Percentiles rank a stretch among this genome's conserved stretches.
These are phyloP conservation scores for Petrolisthes cinctipes DNA, from an alignment of 2,888 invertebrate genomes.

Conservation along the genomic window DNA sequence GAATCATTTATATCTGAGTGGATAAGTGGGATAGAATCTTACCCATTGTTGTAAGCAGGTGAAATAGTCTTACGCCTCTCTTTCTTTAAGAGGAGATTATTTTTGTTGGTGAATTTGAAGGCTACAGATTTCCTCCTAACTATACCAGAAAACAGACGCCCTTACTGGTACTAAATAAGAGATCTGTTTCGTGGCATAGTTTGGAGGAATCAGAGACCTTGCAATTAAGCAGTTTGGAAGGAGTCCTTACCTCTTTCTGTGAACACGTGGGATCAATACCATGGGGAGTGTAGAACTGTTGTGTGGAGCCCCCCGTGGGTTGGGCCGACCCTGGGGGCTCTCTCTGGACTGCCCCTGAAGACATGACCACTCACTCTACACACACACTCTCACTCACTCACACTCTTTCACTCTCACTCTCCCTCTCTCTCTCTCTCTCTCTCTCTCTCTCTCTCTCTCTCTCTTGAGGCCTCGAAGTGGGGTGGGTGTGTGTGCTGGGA, in stretches of 20 bases:
- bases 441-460: background rate
- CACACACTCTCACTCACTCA: background rate
- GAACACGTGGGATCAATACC: slow-evolving; percentile 33
- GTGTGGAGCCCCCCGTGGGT: slow-evolving; percentile 21
- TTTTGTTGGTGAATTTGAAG: background rate
- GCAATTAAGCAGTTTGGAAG: background rate
- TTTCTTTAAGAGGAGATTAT: no score
- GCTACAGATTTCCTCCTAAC: background rate
- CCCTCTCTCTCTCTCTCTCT: background rate
- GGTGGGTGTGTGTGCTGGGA: background rate
- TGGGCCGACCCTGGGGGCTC: slow-evolving; percentile 45
- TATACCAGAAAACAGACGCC: no score
- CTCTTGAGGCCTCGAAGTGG: background rate
- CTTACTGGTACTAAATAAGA: no score
- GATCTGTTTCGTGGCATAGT: no score
- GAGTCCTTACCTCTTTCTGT: slow-evolving; percentile 42
- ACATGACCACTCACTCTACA: slow-evolving; percentile 19
- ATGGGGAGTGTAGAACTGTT: slow-evolving; percentile 35
- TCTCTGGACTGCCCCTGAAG: slow-evolving; percentile 47
- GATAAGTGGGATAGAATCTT: no score
- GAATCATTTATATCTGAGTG: no score
- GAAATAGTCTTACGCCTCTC: no score
- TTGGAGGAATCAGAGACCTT: no score
- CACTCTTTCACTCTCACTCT: background rate
- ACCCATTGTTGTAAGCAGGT: no score